Conservation (phyloP, 1,140 invertebrate species). For the Paraescarpia echinospica region DNA sequence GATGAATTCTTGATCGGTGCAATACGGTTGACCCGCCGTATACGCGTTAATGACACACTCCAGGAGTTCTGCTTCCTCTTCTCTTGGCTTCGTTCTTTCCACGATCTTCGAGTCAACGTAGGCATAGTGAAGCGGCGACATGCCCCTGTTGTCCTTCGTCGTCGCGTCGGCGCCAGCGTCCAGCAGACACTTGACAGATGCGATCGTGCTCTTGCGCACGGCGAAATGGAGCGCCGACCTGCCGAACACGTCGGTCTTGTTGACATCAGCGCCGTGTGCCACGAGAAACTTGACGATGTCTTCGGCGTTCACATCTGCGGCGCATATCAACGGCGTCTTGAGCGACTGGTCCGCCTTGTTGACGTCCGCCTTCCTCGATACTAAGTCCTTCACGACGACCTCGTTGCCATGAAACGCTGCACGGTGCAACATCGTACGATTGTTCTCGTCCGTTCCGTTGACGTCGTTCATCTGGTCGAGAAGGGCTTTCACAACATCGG, state of each 20-base stretch:
- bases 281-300: neutral
- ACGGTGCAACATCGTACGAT: neutral
- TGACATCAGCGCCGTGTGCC: neutral
- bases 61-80: neutral
- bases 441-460: neutral
- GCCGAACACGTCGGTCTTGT: neutral
- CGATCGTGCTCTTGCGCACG: neutral
- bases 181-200: neutral
- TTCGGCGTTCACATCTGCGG: neutral
- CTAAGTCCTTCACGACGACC: neutral
- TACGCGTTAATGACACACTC: neutral
- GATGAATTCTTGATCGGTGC: neutral
- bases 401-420: neutral
- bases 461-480: neutral
- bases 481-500: neutral
- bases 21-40: neutral
- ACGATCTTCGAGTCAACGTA: neutral
- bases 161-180: neutral
- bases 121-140: neutral
- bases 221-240: neutral
- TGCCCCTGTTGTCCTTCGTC: neutral
- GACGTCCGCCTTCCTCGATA: neutral
- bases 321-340: neutral
- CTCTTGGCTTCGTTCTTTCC: neutral
- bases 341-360: neutral